Base-by-base conservation (phyloP, 92 coral and sea anemone species). In the Isaurus tuberculatus region DNA sequence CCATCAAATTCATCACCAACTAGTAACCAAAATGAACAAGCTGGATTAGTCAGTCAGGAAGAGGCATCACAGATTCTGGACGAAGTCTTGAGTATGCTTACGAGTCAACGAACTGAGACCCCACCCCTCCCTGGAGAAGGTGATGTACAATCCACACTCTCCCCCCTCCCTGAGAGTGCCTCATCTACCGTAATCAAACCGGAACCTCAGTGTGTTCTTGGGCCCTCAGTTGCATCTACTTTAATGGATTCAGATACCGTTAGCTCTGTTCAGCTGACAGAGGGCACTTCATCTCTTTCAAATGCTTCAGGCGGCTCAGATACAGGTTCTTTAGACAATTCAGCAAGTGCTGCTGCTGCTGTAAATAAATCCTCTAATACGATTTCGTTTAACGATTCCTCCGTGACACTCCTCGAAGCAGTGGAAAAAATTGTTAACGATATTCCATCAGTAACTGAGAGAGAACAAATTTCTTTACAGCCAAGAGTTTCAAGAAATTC, bases 341-440 rank as follows among this genome's bases (percentile, higher is more conserved):
- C 30, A 30, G 9, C 36, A 28, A 77, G 32, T 61, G 30, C 16
- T 42, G 67, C 7, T 44, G 44, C 46, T 13, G 51, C 37, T 30
- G 27, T 30, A 22, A 80, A 22, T 8, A 14, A 19, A 43, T 55
- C 27, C 69, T 9, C 33, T 0, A 63, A 63, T 15, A 26, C 69
- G 11, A 63, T 17, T 55, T 17, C 69, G 9, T 53, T 7, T 26
- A 51, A 75, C 28, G 72, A 70, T 15, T 83, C 44, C 7, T 77
- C 33, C 26, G 60, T 89, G 29, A 84, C 89, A 31, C 86, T 90
- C 44, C 82, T 85, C 16, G 94, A 92, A 61, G 79, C 77, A 58
- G 94, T 88, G 28, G 92, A 92, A 63, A 86, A 66, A 43, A 90
- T 85, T 58, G 73, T 73, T 34, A 65, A 58, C 73, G 70, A 75